Percentiles rank a stretch among this genome's conserved stretches.
phyloP scores from a whole-genome alignment of 92 coral and sea anemone genomes.

The Epizoanthus stellaris region DNA sequence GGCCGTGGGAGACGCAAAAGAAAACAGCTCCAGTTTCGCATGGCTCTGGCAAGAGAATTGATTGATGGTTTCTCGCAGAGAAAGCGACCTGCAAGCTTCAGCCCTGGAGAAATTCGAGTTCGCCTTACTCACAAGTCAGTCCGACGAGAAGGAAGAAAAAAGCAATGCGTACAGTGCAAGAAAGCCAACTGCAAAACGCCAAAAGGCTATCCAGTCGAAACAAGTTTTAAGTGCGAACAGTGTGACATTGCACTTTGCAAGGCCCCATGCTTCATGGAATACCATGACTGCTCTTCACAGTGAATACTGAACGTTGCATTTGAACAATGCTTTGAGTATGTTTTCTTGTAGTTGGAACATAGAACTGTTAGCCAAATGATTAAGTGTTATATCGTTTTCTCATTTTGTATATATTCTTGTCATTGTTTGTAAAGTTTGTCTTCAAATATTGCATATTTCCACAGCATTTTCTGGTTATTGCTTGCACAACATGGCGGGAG shows the following conservation, averaged over 20 bases:
- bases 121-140: conserved; percentile 1
- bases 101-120: conserved; percentile 5
- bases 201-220: conserved; percentile 56
- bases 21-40: conserved; percentile 13
- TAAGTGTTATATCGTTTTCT: neutral
- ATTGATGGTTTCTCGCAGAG: conserved; percentile 47
- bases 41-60: conserved; percentile 29
- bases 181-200: conserved; percentile 44
- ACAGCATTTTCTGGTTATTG: neutral
- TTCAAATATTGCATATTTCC: conserved; percentile 3
- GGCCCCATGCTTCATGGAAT: conserved; percentile 55
- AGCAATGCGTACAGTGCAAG: conserved; percentile 53
- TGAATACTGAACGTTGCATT: neutral
- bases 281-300: conserved; percentile 12
- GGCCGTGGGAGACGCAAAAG: conserved; percentile 28
- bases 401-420: conserved; percentile 2
- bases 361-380: neutral
- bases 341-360: neutral
- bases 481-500: conserved; percentile 11
- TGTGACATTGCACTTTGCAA: conserved; percentile 65
- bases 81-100: conserved; percentile 24
- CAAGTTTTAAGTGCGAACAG: conserved; percentile 52
- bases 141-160: conserved; percentile 40
- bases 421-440: neutral
- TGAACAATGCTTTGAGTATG: neutral